Percentiles rank a stretch among this genome's conserved stretches.
Conservation (phyloP, 2,888 invertebrate species). For the Heteromyza rotundicornis region DNA sequence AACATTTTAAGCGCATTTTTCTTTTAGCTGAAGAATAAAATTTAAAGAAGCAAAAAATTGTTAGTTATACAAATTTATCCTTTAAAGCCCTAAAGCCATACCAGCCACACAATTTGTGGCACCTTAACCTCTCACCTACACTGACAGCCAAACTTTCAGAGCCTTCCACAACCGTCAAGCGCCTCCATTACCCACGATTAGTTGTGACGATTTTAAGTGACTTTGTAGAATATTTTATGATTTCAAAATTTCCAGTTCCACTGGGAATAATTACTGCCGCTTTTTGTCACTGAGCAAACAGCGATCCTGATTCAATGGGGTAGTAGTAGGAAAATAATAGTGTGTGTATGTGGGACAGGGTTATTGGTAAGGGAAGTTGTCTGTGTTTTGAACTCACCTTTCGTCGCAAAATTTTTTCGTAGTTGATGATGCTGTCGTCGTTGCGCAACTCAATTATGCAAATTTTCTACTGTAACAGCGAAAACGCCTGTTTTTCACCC, state of each 20-base stretch:
- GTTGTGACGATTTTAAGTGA: conserved; percentile 16
- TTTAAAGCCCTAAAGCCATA: too few species aligned
- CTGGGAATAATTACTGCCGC: conserved; percentile 21
- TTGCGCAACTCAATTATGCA: conserved; percentile 20
- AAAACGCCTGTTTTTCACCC: not conserved
- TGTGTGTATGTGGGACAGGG: not conserved
- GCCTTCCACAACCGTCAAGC: too few species aligned
- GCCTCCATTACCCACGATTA: too few species aligned
- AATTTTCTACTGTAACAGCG: conserved; percentile 1
- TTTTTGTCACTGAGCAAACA: not conserved
- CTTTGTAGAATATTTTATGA: conserved; percentile 24
- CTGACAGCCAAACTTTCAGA: too few species aligned
- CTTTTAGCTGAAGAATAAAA: too few species aligned
- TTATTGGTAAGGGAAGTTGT: not conserved
- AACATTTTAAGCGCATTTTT: too few species aligned
- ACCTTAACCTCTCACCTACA: too few species aligned
- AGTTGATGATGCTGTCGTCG: not conserved
- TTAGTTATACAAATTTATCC: too few species aligned
- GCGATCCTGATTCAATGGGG: too few species aligned
- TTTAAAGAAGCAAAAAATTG: too few species aligned
- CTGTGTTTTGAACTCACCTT: not conserved
- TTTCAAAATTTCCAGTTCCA: conserved; percentile 9
- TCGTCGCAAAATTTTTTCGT: not conserved
- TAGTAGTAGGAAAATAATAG: too few species aligned
- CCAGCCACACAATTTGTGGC: too few species aligned